Evolutionary conservation across 2,797 vertebrate genomes (phyloP), one percentile per base, ranked within the genome.

Genomic region (Potorous gilbertii): DNA sequence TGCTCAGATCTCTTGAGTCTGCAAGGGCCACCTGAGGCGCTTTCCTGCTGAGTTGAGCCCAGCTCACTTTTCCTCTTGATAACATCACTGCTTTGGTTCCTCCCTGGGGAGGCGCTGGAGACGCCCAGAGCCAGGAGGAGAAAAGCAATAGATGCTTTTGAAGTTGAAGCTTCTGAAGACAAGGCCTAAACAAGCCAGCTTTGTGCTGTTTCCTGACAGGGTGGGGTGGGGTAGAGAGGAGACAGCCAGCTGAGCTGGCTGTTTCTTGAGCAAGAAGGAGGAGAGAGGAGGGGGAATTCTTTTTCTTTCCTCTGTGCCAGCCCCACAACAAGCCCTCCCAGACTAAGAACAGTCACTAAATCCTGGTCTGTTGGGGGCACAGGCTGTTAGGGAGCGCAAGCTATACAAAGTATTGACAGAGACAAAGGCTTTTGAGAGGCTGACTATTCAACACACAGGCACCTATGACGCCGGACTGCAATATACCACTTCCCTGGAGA

Each of bases 61-160:
- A 5, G 96, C 90, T 96, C 18, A 0, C 91, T 95, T 93, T 94
- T 93, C 95, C 59, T 92, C 59, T 89, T n/a, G 97, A 98, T 97
- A 97, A 94, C 96, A 96, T 96, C 90, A 3, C 52, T n/a, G 56
- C 81, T 96, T 91, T 54, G 66, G 90, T 92, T 96, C 96, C 96
- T 97, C 98, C 92, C 56, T 8, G 40, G 95, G 92, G 96, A 96
- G 57, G 56, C 34, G 62, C 62, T 21, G 14, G 34, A n/a, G 74
- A 81, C 21, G n/a, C 74, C n/a, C n/a, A 81, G 74, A 40, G 40
- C n/a, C 12, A 40, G 54, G 90, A 66, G 89, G 28, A 50, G 50
- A 94, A 74, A 40, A 62, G 92, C 40, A 74, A 57, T 66, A 90
- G 92, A 93, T 54, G 87, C 94, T 91, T 97, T 97, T 96, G 90